Evolutionary conservation across 2,797 vertebrate species (phyloP).

Genomic region (Australoheros facetus): DNA sequence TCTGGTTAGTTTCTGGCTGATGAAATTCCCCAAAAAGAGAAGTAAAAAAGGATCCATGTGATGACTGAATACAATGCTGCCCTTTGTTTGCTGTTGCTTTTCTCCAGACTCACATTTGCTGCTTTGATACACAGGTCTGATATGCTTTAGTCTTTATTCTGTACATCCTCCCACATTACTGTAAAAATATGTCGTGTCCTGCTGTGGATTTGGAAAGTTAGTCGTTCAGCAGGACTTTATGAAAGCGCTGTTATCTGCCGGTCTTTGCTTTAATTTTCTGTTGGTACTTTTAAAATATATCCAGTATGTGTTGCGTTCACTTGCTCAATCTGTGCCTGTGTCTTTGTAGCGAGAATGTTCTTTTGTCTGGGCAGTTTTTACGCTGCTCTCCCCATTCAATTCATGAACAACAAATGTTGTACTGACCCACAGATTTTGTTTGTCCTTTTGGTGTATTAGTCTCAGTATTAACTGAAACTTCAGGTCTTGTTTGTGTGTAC

Average conservation of each 20-base stretch:
- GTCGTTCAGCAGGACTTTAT: background rate
- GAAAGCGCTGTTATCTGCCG: background rate
- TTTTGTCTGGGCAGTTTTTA: background rate
- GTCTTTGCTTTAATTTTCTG: slow-evolving; percentile 17
- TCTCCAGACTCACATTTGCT: slow-evolving; percentile 5
- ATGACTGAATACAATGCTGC: slow-evolving; percentile 32
- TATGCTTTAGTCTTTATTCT: background rate
- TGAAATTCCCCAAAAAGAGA: slow-evolving; percentile 4
- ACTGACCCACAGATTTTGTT: background rate
- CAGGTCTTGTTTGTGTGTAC: background rate
- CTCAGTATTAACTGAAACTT: slow-evolving; percentile 27
- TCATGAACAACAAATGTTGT: background rate
- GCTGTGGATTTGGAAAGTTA: background rate
- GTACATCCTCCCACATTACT: background rate
- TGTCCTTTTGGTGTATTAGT: background rate
- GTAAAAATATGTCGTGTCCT: background rate
- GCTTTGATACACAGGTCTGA: background rate
- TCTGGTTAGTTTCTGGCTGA: background rate
- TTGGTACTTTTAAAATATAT: background rate
- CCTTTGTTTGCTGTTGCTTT: slow-evolving; percentile 41
- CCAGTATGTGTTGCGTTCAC: background rate
- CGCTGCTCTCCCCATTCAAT: background rate
- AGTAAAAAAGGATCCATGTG: slow-evolving; percentile 26
- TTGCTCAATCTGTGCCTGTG: background rate
- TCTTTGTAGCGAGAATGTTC: background rate